These are phyloP conservation scores for Cerceris rybyensis DNA, from an alignment of 2,888 invertebrate genomes.

Conservation along the genomic window DNA sequence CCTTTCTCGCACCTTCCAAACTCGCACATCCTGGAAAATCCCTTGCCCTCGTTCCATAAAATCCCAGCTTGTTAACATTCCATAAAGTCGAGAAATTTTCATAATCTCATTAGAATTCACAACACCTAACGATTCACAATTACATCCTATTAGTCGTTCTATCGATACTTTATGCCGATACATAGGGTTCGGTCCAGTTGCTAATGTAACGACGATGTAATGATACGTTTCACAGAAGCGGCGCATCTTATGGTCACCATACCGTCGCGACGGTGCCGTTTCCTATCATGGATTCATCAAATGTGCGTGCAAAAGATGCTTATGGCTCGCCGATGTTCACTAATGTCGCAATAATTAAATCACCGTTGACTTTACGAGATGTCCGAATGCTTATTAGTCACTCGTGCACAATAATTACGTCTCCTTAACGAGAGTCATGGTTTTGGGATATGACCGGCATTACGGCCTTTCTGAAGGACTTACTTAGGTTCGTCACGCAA, in stretches of 20 bases:
- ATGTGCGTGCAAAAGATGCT: conserved; percentile 38
- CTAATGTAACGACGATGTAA: conserved; percentile 16
- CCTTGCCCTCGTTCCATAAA: too few species aligned
- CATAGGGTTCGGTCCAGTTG: conserved; percentile 5
- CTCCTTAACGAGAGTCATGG: conserved; percentile 32
- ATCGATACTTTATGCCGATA: not conserved
- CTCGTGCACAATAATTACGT: conserved; percentile 39
- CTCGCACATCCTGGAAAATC: too few species aligned
- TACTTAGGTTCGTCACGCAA: not conserved
- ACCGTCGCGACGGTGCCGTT: conserved; percentile 4
- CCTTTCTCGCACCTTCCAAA: too few species aligned
- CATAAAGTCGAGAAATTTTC: not conserved
- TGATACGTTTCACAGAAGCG: conserved; percentile 16
- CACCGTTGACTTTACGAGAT: conserved; percentile 50
- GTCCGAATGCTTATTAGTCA: conserved; percentile 57
- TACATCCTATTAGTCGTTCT: conserved; percentile 24
- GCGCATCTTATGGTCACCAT: conserved; percentile 1
- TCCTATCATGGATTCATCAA: conserved; percentile 42
- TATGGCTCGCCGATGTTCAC: conserved; percentile 36
- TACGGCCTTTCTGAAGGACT: not conserved
- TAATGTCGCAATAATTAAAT: conserved; percentile 65
- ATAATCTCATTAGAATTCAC: not conserved
- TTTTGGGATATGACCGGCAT: conserved; percentile 16
- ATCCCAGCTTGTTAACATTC: not conserved
- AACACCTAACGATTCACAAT: conserved; percentile 17